A percentile compares a stretch with the other conserved stretches of the same genome.
Evolutionary conservation across 2,797 vertebrate species (phyloP).

Genomic region (Carapus acus): DNA sequence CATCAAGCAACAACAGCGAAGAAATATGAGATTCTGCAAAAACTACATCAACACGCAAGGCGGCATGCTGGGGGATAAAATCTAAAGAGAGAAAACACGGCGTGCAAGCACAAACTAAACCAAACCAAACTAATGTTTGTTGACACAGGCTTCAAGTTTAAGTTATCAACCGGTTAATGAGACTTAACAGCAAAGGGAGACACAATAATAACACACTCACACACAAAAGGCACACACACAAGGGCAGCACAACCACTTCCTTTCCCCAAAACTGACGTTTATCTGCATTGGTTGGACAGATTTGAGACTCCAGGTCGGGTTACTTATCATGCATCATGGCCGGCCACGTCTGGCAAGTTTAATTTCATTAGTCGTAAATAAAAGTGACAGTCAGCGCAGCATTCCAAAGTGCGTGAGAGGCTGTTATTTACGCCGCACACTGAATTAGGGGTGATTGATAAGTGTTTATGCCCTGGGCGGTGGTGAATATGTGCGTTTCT

Average conservation of each 20-base stretch:
- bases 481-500: slow-evolving; percentile 68
- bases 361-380: slow-evolving; percentile 66
- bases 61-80: too few species aligned
- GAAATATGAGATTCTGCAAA: too few species aligned
- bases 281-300: slow-evolving; percentile 52
- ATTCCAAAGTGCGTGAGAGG: slow-evolving; percentile 59
- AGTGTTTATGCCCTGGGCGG: slow-evolving; percentile 73
- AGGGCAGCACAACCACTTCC: neutral
- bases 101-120: too few species aligned
- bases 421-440: slow-evolving; percentile 68
- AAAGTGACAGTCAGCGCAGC: slow-evolving; percentile 55
- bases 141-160: too few species aligned
- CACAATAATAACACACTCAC: neutral
- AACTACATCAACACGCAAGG: too few species aligned
- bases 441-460: slow-evolving; percentile 73
- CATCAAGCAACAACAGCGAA: too few species aligned
- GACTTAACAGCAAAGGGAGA: too few species aligned
- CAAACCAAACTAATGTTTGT: too few species aligned
- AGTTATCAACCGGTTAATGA: too few species aligned
- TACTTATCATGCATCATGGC: slow-evolving; percentile 58
- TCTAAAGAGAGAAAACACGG: too few species aligned
- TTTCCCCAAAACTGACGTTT: slow-evolving; percentile 4
- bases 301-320: slow-evolving; percentile 60
- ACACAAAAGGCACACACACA: slow-evolving; percentile 22
- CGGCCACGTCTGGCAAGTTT: slow-evolving; percentile 61